Evolutionary conservation across 2,797 vertebrate species (phyloP).

Genomic region (Propithecus perrieri): DNA sequence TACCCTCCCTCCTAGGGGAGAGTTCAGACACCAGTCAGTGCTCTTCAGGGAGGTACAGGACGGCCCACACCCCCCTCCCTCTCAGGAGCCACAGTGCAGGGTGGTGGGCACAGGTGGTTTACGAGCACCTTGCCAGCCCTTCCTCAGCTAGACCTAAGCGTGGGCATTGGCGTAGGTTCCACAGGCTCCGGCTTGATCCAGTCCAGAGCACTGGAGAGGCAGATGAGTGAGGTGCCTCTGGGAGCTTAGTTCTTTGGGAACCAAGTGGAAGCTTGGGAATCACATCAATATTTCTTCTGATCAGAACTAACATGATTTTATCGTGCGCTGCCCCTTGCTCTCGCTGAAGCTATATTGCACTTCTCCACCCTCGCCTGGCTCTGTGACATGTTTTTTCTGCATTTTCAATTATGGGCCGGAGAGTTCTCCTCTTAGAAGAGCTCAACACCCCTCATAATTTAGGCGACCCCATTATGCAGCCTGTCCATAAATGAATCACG

Average conservation of each 20-base stretch:
- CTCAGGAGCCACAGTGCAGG: no score
- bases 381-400: background rate
- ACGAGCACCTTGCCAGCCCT: background rate
- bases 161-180: background rate
- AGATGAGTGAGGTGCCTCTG: fast-evolving
- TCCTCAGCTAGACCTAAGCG: background rate
- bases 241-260: background rate
- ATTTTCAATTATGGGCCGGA: background rate
- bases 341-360: background rate
- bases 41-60: background rate
- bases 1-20: background rate
- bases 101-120: background rate
- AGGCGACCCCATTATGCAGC: background rate
- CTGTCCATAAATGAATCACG: background rate
- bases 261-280: background rate
- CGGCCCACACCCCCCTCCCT: no score
- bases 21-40: fast-evolving
- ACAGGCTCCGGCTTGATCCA: background rate
- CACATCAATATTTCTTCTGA: background rate
- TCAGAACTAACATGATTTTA: background rate
- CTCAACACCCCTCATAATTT: background rate
- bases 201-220: fast-evolving
- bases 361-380: background rate
- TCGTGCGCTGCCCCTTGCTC: background rate
- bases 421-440: background rate